A percentile compares a stretch with the other conserved stretches of the same genome.
phyloP scores from a whole-genome alignment of 2,797 vertebrate species.

The Psittacula derbiana region DNA sequence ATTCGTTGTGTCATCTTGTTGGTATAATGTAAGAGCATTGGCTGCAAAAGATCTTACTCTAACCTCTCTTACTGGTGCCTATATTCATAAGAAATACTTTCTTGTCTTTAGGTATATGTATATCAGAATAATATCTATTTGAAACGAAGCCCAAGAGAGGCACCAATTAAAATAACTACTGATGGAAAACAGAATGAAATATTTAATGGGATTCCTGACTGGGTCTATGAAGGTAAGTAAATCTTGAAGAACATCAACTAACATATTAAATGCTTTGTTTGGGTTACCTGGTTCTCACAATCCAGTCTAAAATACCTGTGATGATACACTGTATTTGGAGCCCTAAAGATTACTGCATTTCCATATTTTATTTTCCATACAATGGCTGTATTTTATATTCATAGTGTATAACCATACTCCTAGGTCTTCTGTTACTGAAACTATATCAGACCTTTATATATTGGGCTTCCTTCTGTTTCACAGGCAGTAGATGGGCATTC shows the following conservation, averaged over 20 bases:
- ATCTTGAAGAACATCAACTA: neutral
- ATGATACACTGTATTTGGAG: neutral
- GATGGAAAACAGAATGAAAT: constrained; percentile 89
- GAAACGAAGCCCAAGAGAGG: constrained; percentile 75
- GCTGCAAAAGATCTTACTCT: neutral
- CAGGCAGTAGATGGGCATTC: neutral
- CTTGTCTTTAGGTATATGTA: constrained; percentile 83
- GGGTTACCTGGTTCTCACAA: neutral
- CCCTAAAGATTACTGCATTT: neutral
- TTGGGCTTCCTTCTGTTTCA: neutral
- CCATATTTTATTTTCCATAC: neutral
- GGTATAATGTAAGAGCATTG: neutral
- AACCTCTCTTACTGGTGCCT: neutral
- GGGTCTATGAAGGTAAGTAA: constrained; percentile 93
- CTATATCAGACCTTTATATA: neutral
- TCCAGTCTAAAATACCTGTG: neutral
- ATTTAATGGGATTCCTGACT: constrained; percentile 94
- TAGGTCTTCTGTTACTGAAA: neutral
- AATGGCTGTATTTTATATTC: neutral
- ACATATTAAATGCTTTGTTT: neutral
- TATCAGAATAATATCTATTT: constrained; percentile 90
- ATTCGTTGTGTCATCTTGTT: neutral
- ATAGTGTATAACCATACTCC: neutral
- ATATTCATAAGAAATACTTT: neutral
- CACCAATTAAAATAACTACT: constrained; percentile 82